Percentiles rank a stretch among this genome's conserved stretches.
Conservation (phyloP, 2,797 vertebrate genomes). For the Myoxocephalus aenaeus region DNA sequence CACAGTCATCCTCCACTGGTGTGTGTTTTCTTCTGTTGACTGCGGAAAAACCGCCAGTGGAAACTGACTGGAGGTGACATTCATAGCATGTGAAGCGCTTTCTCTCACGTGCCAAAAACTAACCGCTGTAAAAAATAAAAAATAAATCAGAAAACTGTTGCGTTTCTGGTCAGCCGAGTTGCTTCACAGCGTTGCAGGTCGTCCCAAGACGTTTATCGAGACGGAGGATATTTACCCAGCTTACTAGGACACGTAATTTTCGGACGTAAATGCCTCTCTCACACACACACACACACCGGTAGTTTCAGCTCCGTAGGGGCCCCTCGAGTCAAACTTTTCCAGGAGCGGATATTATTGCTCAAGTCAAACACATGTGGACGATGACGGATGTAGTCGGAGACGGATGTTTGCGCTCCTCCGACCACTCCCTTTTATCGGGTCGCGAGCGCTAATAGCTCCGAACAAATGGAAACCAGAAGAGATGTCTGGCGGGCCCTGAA, state of each 20-base stretch:
- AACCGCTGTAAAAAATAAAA: slow-evolving; percentile 46
- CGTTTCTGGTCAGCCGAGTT: slow-evolving; percentile 68
- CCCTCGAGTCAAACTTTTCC: slow-evolving; percentile 52
- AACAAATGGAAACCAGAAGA: slow-evolving; percentile 84
- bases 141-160: slow-evolving; percentile 54
- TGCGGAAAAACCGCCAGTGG: slow-evolving; percentile 40
- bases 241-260: slow-evolving; percentile 46
- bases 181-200: slow-evolving; percentile 46
- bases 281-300: slow-evolving; percentile 22
- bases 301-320: slow-evolving; percentile 50
- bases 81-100: slow-evolving; percentile 61
- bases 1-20: slow-evolving; percentile 54
- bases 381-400: slow-evolving; percentile 75
- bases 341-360: slow-evolving; percentile 70
- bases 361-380: slow-evolving; percentile 73
- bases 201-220: slow-evolving; percentile 56
- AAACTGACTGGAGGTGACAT: slow-evolving; percentile 72
- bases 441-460: slow-evolving; percentile 72
- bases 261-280: slow-evolving; percentile 33
- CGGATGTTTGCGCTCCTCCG: slow-evolving; percentile 77
- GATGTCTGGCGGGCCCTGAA: slow-evolving; percentile 59
- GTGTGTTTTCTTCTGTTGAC: slow-evolving; percentile 41
- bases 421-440: slow-evolving; percentile 80
- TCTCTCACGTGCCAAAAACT: slow-evolving; percentile 39
- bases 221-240: slow-evolving; percentile 54